Percentiles rank a stretch among this genome's conserved stretches.
These are phyloP conservation scores for Phaethon lepturus DNA, from an alignment of 2,113 vertebrate species.

Conservation along the genomic window DNA sequence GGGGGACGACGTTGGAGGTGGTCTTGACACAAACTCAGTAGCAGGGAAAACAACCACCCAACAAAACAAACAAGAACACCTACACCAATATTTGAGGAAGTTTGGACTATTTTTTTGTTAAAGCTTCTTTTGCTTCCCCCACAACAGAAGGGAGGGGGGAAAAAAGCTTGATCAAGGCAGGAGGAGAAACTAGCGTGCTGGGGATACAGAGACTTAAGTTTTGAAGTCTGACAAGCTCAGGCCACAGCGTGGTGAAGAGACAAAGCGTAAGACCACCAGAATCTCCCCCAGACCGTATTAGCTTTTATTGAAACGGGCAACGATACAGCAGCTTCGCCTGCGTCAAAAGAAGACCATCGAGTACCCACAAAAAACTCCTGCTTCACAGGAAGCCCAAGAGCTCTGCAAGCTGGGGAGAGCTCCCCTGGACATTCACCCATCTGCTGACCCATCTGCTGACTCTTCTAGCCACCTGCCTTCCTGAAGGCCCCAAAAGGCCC, in stretches of 20 bases:
- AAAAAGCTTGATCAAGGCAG: background rate
- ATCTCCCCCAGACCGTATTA: rapidly evolving
- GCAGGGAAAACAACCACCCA: background rate
- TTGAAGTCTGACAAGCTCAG: background rate
- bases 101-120: background rate
- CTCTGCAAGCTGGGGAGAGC: background rate
- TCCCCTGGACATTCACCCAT: background rate
- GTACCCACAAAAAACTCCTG: background rate
- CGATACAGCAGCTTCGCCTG: rapidly evolving
- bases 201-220: background rate
- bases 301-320: background rate
- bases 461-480: background rate
- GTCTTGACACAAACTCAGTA: rapidly evolving
- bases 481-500: background rate
- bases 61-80: background rate
- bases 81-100: background rate
- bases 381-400: background rate
- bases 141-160: too few species aligned
- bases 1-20: rapidly evolving
- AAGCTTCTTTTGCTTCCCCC: background rate
- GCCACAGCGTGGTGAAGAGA: background rate
- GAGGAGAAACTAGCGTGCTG: rapidly evolving
- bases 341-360: background rate
- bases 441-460: background rate
- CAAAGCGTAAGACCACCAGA: background rate